phyloP scores from a whole-genome alignment of 1,140 invertebrate genomes.

The Asbolus verrucosus region DNA sequence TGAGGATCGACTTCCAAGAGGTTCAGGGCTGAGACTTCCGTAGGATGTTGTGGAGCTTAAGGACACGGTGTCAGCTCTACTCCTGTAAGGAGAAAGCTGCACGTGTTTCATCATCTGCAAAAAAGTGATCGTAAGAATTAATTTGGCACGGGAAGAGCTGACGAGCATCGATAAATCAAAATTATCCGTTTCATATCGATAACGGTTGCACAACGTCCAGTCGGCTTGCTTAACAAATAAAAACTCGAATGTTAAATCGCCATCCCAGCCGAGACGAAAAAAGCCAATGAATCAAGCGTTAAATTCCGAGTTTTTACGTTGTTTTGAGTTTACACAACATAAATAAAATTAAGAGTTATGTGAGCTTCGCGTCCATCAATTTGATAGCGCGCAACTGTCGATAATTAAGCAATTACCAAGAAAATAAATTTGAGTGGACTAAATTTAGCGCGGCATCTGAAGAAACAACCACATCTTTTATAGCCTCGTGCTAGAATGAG shows the following conservation, averaged over 20 bases:
- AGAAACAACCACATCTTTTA: conserved; percentile 9
- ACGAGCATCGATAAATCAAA: neutral
- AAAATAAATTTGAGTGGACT: conserved; percentile 11
- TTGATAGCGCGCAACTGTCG: neutral
- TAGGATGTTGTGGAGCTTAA: conserved; percentile 80
- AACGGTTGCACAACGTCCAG: no score
- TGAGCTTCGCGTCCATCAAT: neutral
- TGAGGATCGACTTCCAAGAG: conserved; percentile 70
- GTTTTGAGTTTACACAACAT: neutral
- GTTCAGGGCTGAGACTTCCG: conserved; percentile 73
- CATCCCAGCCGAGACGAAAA: no score
- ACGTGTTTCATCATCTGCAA: conserved; percentile 89
- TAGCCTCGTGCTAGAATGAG: conserved; percentile 1
- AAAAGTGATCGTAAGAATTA: conserved; percentile 24
- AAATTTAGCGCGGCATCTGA: neutral
- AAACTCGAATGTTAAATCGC: no score
- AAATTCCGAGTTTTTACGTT: neutral
- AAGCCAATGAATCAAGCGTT: neutral
- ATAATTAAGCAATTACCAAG: conserved; percentile 18
- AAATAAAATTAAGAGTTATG: no score
- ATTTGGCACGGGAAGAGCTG: conserved; percentile 7
- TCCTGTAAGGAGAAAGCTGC: conserved; percentile 84
- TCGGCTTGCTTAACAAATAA: no score
- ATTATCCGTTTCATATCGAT: neutral
- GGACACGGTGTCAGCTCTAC: conserved; percentile 83